Conservation (phyloP, 2,888 invertebrate species). For the Xestia xanthographa region DNA sequence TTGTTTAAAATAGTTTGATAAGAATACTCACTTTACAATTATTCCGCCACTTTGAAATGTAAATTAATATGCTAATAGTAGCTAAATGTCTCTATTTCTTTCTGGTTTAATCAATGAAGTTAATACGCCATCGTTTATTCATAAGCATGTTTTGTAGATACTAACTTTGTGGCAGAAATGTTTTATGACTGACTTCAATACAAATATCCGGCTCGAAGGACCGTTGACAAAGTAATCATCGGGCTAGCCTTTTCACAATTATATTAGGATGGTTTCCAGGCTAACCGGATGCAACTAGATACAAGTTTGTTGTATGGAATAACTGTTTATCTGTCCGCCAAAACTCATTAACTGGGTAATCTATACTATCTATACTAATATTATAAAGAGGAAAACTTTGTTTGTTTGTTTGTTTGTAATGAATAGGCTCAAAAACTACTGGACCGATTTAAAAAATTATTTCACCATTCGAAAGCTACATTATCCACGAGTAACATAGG, state of each 20-base stretch:
- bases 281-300: neutral
- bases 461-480: too few relatives aligned
- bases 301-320: too few relatives aligned
- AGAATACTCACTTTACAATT: too few relatives aligned
- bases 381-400: too few relatives aligned
- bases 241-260: neutral
- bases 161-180: neutral
- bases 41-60: neutral
- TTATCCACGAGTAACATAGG: too few relatives aligned
- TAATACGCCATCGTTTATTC: neutral
- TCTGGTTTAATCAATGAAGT: neutral
- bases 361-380: too few relatives aligned
- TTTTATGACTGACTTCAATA: neutral
- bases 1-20: neutral
- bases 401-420: too few relatives aligned
- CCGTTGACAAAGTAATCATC: neutral
- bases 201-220: neutral
- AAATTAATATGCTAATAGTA: neutral
- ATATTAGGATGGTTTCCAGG: neutral
- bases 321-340: neutral
- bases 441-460: too few relatives aligned
- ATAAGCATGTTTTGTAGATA: neutral
- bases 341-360: neutral
- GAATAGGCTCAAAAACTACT: too few relatives aligned
- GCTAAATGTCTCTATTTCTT: neutral